Percentiles rank a stretch among this genome's conserved stretches.
Conservation (phyloP, 2,113 vertebrate species). For the Phainopepla nitens region DNA sequence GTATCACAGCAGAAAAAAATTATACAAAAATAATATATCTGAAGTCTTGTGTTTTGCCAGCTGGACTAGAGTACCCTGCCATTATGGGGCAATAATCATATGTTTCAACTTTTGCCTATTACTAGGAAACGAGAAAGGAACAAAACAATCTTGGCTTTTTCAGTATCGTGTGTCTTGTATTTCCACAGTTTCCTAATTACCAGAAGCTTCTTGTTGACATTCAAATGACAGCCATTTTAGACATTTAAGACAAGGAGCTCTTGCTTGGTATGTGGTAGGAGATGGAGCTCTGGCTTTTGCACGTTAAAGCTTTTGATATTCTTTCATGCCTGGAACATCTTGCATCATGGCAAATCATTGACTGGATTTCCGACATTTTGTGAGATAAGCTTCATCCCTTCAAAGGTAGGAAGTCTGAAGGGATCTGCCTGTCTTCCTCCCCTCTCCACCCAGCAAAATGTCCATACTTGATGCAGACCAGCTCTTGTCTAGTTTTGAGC, state of each 20-base stretch:
- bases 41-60: not conserved
- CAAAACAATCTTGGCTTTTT: constrained; percentile 36
- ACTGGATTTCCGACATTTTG: not conserved
- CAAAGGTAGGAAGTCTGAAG: not conserved
- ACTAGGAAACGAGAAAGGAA: constrained; percentile 49
- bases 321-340: not conserved
- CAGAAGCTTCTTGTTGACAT: not conserved
- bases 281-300: not conserved
- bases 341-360: not conserved
- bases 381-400: not conserved
- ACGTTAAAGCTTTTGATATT: not conserved
- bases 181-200: constrained; percentile 29
- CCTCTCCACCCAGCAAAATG: not conserved
- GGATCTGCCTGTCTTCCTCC: not conserved
- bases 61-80: constrained; percentile 14
- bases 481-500: not conserved
- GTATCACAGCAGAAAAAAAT: constrained; percentile 3
- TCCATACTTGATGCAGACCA: not conserved
- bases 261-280: not conserved
- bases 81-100: constrained; percentile 57
- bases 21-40: not conserved
- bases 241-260: not conserved
- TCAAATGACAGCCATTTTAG: not conserved
- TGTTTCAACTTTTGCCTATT: constrained; percentile 51
- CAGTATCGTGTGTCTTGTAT: not conserved